Base-by-base conservation (phyloP, 1,140 invertebrate genomes). In the Mylabris phalerata region DNA sequence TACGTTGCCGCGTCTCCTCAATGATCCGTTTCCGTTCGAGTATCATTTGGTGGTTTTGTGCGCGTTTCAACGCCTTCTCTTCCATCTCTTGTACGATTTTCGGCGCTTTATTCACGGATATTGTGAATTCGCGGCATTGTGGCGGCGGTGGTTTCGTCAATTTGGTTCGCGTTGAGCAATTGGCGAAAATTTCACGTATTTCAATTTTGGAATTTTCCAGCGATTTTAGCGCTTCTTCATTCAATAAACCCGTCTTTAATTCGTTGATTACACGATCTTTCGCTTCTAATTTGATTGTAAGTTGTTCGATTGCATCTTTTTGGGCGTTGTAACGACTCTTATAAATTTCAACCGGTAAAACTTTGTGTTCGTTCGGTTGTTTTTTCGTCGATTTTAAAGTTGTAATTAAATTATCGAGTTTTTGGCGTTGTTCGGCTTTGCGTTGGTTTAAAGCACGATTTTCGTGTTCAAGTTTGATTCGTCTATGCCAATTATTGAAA, bases 1-100 rank as follows among this genome's bases (percentile, higher is more conserved):
- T 62, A 52, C 76, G 75, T 55, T 83, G 76, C 7, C 78, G 75
- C 54, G 82, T 78, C 55, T 83, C 78, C 61, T 84, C 83, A 27
- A 82, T 78, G 57, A 82, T 76, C 24, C 73, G 71, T 46, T 83
- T 75, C 32, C 82, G 72, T 70, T 84, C 81, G 48, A 78, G 71
- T 32, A 83, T 83, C 54, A 84, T 75, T 48, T 82, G 78, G 59
- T 83, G 77, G 60, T 79, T 80, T 64, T 82, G 75, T 64, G 80
- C 79, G 6, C 84, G 71, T 64, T 84, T 79, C 24, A 79, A 67
- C 3, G 83, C 83, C 60, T 81, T 75, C 49, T 82, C 75, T 62
- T 85, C 81, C 81, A 85, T 82, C 71, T 81, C 75, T 75, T 81
- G 79, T 48, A 84, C 62, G 60, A 84, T 80, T 59, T 83, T 82